Evolutionary conservation across 2,113 vertebrate species (phyloP), one percentile per base, ranked within the genome.

Genomic region (Pelodiscus sinensis): DNA sequence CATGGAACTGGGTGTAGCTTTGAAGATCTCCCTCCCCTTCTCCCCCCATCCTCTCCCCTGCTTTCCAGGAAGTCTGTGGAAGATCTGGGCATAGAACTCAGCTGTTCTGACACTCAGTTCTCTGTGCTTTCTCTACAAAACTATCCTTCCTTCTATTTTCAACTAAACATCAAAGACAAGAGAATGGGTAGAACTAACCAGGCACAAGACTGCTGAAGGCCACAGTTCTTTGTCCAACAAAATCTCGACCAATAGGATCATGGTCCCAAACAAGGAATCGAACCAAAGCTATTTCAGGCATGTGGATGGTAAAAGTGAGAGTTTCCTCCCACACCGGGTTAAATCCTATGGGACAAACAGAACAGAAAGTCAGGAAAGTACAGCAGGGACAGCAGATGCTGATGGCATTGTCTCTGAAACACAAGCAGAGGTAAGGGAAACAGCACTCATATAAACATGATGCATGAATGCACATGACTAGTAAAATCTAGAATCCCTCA

Each of bases 251-350:
- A 16, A 99, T 99, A 2, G 99, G 99, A 89, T 99, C 99, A 2
- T 99, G 99, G 96, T 99, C 99, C 99, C 99, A 99, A 29, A 99
- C 99, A 0, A 99, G 99, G 93, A 99, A 99, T 3, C 99, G 98
- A 90, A 99, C 99, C 94, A 99, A 96, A 84, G 98, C 99, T 27
- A 99, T 97, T 85, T 99, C 99, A 1, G 99, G 99, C 99, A 99
- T 99, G 95, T 99, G 99, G 79, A 99, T 97, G 8, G 99, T 99
- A 89, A 99, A 99, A 52, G 99, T 99, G 91, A 99, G 96, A 0
- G 98, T 99, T 97, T 99, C 99, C 96, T 99, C 99, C 99, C 99
- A 99, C 4, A 99, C 99, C 2, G 99, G 99, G 96, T 99, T 99
- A 97, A 99, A 99, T 73, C 99, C 99, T 99, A 96, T 31, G 85